Evolutionary conservation across 2,888 invertebrate species (phyloP).

Genomic region (Athalia cordata): DNA sequence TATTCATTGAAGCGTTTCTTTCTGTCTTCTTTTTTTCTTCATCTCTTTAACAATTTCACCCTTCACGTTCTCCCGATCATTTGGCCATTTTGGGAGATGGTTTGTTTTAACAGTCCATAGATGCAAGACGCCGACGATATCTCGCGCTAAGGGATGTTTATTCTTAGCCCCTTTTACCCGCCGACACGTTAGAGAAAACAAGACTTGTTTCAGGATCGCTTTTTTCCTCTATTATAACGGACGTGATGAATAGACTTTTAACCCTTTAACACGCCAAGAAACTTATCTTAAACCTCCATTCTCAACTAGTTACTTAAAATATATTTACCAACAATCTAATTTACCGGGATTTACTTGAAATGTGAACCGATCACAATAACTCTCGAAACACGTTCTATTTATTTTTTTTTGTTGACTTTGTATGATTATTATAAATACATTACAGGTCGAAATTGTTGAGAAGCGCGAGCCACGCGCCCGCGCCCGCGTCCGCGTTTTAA

Average conservation of each 20-base stretch:
- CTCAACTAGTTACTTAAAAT: not conserved
- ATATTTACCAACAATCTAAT: not conserved
- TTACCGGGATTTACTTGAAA: not conserved
- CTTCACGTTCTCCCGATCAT: conserved; percentile 21
- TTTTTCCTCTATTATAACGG: conserved; percentile 18
- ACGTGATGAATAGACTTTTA: conserved; percentile 38
- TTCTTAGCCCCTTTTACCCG: conserved; percentile 49
- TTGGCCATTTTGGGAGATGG: conserved; percentile 50
- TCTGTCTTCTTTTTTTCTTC: not conserved
- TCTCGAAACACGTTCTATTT: too few species aligned
- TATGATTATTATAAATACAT: too few species aligned
- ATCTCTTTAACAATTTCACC: conserved; percentile 7
- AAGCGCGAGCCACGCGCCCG: too few species aligned
- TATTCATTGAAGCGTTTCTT: too few species aligned
- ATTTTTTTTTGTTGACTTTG: too few species aligned
- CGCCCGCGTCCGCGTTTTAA: not conserved
- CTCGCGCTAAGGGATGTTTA: conserved; percentile 48
- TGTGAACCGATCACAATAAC: too few species aligned
- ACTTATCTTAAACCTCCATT: not conserved
- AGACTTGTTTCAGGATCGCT: conserved; percentile 37
- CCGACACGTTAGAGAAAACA: conserved; percentile 28
- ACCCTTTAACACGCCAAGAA: conserved; percentile 9
- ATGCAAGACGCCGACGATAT: conserved; percentile 51
- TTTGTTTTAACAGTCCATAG: conserved; percentile 52
- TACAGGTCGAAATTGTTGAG: too few species aligned